Evolutionary conservation across 1,140 invertebrate genomes (phyloP).

Genomic region (Nasonia vitripennis): DNA sequence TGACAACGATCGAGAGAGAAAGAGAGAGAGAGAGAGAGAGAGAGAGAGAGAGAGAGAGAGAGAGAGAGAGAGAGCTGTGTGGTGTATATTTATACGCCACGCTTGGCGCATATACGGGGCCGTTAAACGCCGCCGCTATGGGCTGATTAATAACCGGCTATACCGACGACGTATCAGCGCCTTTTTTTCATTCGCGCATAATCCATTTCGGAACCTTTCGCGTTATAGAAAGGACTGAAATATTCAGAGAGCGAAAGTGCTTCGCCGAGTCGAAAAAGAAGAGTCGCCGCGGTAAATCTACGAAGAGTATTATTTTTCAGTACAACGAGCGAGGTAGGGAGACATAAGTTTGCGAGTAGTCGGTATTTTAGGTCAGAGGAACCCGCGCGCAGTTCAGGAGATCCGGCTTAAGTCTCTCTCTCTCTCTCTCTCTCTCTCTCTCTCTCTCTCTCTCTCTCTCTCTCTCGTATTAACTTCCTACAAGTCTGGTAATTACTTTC

Average conservation of each 20-base stretch:
- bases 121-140: conserved; percentile 43
- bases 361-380: conserved; percentile 27
- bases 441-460: too few species aligned
- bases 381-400: conserved; percentile 5
- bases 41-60: conserved; percentile 19
- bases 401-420: background rate
- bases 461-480: conserved; percentile 35
- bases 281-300: too few species aligned
- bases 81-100: conserved; percentile 33
- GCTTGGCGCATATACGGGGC: conserved; percentile 23
- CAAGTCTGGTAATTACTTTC: conserved; percentile 47
- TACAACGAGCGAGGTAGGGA: background rate
- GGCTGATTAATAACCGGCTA: conserved; percentile 39
- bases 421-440: too few species aligned
- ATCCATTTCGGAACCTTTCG: too few species aligned
- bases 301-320: too few species aligned
- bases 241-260: too few species aligned
- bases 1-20: conserved; percentile 42
- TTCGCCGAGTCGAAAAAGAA: too few species aligned
- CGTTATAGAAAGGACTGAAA: too few species aligned
- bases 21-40: conserved; percentile 8
- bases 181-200: background rate
- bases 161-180: too few species aligned
- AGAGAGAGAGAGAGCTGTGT: background rate
- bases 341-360: conserved; percentile 14